phyloP scores from a whole-genome alignment of 2,888 invertebrate species.

The Lasioglossum vierecki region DNA sequence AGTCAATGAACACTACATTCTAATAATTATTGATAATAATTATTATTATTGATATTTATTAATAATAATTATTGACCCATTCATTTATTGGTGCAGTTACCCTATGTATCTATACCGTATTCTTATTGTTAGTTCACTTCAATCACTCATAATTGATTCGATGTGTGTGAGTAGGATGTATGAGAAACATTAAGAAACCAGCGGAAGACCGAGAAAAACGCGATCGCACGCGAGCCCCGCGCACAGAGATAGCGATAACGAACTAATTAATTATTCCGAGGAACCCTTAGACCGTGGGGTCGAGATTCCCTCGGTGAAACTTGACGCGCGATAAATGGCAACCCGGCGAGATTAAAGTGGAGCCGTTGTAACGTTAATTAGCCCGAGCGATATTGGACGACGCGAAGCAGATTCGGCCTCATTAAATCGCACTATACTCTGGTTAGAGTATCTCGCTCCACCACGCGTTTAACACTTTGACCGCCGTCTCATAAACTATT shows the following conservation, averaged over 20 bases:
- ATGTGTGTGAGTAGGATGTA: not conserved
- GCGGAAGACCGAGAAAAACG: not conserved
- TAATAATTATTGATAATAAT: too few relatives aligned
- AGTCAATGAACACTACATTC: too few relatives aligned
- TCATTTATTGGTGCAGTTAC: too few relatives aligned
- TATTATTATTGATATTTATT: too few relatives aligned
- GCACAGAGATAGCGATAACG: conserved; percentile 18
- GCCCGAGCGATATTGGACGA: conserved; percentile 26
- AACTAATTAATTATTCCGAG: conserved; percentile 43
- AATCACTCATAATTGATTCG: not conserved
- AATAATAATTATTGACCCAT: too few relatives aligned
- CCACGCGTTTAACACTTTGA: not conserved
- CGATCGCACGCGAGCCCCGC: not conserved
- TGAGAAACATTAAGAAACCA: not conserved
- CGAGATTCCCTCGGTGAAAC: conserved; percentile 22
- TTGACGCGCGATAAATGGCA: conserved; percentile 39
- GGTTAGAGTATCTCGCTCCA: conserved; percentile 4
- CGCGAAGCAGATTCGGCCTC: conserved; percentile 9
- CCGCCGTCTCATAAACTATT: not conserved
- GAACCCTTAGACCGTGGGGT: not conserved
- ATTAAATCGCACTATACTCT: not conserved
- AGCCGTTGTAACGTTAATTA: conserved; percentile 49
- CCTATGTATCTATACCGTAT: not conserved
- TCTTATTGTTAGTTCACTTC: not conserved
- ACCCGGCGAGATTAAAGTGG: conserved; percentile 35